phyloP scores from a whole-genome alignment of 2,113 vertebrate genomes.

The Clarias magur region DNA sequence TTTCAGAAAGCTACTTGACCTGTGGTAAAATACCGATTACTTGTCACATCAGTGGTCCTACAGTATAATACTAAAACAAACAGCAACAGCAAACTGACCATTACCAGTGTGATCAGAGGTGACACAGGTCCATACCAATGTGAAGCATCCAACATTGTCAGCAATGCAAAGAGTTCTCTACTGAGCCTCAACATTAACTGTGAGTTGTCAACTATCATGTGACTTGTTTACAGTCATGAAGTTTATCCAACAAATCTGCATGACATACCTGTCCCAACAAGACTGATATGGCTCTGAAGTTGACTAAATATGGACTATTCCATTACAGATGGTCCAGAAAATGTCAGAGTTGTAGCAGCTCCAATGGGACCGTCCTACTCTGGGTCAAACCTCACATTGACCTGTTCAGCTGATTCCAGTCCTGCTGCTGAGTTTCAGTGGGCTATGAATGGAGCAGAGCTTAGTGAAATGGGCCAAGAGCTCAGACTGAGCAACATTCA shows the following conservation, averaged over 20 bases:
- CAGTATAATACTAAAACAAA: too few relatives aligned
- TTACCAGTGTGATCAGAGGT: constrained; percentile 54
- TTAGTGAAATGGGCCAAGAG: too few relatives aligned
- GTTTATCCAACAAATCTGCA: neutral
- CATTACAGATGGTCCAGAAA: constrained; percentile 61
- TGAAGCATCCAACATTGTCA: constrained; percentile 47
- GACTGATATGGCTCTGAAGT: neutral
- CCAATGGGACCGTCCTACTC: constrained; percentile 26
- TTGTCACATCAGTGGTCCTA: too few relatives aligned
- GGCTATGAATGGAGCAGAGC: too few relatives aligned
- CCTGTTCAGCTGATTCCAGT: constrained; percentile 59
- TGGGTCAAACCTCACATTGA: too few relatives aligned
- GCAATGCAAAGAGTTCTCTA: constrained; percentile 21
- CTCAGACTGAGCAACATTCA: too few relatives aligned
- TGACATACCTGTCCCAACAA: neutral
- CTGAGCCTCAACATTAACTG: constrained; percentile 48
- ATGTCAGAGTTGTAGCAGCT: neutral
- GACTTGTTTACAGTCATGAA: neutral
- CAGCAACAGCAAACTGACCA: constrained; percentile 44
- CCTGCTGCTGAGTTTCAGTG: constrained; percentile 48
- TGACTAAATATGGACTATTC: neutral
- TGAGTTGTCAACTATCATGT: constrained; percentile 44
- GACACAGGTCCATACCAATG: constrained; percentile 58
- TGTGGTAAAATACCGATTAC: too few relatives aligned
- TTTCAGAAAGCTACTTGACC: too few relatives aligned